phyloP scores from a whole-genome alignment of 2,113 vertebrate genomes.

The Chloebia gouldiae region DNA sequence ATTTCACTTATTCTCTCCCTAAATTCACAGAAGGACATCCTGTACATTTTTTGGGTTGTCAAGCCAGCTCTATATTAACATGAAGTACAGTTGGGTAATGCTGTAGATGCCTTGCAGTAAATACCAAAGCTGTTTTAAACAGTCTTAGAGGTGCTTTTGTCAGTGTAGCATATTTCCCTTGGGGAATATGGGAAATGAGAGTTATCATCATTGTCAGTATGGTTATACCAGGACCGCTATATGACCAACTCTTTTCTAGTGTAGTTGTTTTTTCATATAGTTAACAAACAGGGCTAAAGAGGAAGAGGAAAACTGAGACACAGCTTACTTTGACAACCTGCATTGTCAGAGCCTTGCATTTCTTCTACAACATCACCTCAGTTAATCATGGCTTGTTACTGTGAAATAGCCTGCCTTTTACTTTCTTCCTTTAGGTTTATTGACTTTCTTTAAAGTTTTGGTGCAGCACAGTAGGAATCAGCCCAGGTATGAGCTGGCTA shows the following conservation, averaged over 20 bases:
- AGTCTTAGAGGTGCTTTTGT: neutral
- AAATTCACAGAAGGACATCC: neutral
- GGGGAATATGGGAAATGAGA: neutral
- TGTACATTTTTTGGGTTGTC: neutral
- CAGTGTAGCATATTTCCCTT: neutral
- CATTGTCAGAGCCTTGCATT: neutral
- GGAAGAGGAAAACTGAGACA: neutral
- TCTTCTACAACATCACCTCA: neutral
- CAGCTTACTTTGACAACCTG: neutral
- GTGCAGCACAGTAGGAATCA: conserved; percentile 16
- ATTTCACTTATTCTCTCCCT: neutral
- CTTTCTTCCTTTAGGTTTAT: conserved; percentile 5
- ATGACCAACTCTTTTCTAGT: neutral
- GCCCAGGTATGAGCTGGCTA: neutral
- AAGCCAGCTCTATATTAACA: neutral
- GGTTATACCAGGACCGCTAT: neutral
- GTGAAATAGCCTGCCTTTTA: neutral
- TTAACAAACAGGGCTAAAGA: neutral
- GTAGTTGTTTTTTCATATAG: neutral
- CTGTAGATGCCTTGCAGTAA: neutral
- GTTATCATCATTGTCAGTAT: neutral
- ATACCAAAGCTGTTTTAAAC: neutral
- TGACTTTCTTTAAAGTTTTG: conserved; percentile 44
- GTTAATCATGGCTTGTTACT: neutral
- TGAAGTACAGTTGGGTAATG: neutral